phyloP scores from a whole-genome alignment of 2,888 invertebrate genomes.

The Lamproptera curius region DNA sequence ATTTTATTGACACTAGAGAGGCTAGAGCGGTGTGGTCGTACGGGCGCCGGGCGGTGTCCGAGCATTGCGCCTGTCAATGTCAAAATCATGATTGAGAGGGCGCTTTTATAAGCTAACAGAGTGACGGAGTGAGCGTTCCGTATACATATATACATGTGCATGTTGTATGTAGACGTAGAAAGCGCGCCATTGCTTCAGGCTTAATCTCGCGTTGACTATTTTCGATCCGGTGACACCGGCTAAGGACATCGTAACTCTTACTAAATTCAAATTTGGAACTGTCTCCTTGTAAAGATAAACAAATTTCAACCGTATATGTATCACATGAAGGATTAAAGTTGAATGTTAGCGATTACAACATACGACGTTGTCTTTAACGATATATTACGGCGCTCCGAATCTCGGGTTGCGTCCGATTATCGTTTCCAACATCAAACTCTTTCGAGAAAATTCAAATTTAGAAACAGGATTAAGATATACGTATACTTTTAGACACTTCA shows the following conservation, averaged over 20 bases:
- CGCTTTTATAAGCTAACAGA: slow-evolving; percentile 47
- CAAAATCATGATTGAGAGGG: slow-evolving; percentile 52
- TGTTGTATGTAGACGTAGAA: background rate
- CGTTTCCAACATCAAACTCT: slow-evolving; percentile 67
- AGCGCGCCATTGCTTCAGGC: slow-evolving; percentile 22
- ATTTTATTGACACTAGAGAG: slow-evolving; percentile 56
- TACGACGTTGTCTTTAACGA: slow-evolving; percentile 61
- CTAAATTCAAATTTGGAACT: slow-evolving; percentile 64
- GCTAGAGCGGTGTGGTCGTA: slow-evolving; percentile 39
- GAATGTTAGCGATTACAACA: slow-evolving; percentile 33
- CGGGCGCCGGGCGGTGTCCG: slow-evolving; percentile 34
- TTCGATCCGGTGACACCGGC: slow-evolving; percentile 56
- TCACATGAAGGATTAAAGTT: slow-evolving; percentile 41
- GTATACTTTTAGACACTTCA: slow-evolving; percentile 59
- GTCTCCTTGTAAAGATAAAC: slow-evolving; percentile 36
- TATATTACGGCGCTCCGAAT: slow-evolving; percentile 67
- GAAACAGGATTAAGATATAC: slow-evolving; percentile 64
- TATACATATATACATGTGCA: background rate
- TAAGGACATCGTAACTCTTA: slow-evolving; percentile 65
- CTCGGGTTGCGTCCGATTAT: slow-evolving; percentile 58
- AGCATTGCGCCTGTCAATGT: slow-evolving; percentile 48
- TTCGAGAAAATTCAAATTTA: slow-evolving; percentile 72
- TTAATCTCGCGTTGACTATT: slow-evolving; percentile 49
- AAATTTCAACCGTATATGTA: slow-evolving; percentile 39
- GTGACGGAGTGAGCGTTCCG: slow-evolving; percentile 45